Conservation (phyloP, 2,797 vertebrate genomes). For the Semotilus atromaculatus region DNA sequence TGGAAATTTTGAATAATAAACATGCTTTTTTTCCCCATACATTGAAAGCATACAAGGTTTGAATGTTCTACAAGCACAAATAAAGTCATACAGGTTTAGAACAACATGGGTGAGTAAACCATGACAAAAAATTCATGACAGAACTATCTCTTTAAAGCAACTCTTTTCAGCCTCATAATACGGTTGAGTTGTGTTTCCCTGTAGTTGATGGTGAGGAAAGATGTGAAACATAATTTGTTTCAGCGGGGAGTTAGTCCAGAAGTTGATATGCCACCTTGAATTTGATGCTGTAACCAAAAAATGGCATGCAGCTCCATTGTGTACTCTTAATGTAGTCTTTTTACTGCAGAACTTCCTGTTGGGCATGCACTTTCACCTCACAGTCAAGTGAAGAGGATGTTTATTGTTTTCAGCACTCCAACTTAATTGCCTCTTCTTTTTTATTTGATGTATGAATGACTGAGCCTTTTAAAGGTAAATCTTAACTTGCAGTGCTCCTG, state of each 20-base stretch:
- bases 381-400: slow-evolving; percentile 49
- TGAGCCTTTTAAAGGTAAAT: slow-evolving; percentile 61
- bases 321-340: not conserved
- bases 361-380: slow-evolving; percentile 50
- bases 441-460: slow-evolving; percentile 51
- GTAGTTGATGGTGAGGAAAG: not conserved
- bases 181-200: not conserved
- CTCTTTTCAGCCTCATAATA: not conserved
- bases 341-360: not conserved
- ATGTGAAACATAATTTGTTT: not conserved
- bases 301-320: not conserved
- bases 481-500: not conserved
- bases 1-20: not conserved
- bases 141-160: not conserved
- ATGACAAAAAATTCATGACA: not conserved
- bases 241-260: not conserved
- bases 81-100: not conserved
- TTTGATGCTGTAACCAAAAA: not conserved
- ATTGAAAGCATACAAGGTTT: not conserved
- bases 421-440: slow-evolving; percentile 65
- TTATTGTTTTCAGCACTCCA: slow-evolving; percentile 46
- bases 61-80: not conserved
- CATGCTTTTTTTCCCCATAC: not conserved
- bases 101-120: not conserved
- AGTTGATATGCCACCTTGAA: not conserved